These are phyloP conservation scores for Amorpha juglandis DNA, from an alignment of 2,888 invertebrate genomes.

Conservation along the genomic window DNA sequence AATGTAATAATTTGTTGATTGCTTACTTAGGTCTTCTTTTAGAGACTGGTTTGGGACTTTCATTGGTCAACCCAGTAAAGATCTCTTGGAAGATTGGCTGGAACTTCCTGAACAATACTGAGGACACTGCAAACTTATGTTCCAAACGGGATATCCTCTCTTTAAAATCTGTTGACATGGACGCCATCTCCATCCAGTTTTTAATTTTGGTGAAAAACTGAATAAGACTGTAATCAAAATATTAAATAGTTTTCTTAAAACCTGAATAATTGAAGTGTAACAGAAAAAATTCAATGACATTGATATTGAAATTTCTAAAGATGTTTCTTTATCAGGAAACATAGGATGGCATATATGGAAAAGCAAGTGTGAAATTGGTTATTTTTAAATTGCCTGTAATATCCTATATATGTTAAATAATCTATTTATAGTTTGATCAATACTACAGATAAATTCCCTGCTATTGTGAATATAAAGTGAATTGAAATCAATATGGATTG, in stretches of 20 bases:
- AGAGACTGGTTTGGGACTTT: conserved; percentile 83
- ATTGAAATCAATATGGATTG: too few species aligned
- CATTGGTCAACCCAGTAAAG: conserved; percentile 88
- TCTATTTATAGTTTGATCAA: too few species aligned
- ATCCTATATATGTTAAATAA: too few species aligned
- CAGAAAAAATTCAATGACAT: too few species aligned
- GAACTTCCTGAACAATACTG: conserved; percentile 96
- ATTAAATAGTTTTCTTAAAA: conserved; percentile 6
- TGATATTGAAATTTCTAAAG: too few species aligned
- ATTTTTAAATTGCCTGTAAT: too few species aligned
- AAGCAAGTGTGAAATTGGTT: too few species aligned
- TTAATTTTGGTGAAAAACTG: conserved; percentile 98
- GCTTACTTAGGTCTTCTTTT: conserved; percentile 82
- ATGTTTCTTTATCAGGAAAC: too few species aligned
- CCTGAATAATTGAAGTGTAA: not conserved
- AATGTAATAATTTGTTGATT: conserved; percentile 25
- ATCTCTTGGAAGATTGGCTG: conserved; percentile 94
- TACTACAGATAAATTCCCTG: too few species aligned
- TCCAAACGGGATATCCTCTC: conserved; percentile 93
- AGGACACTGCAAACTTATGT: conserved; percentile 96
- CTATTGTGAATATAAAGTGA: too few species aligned
- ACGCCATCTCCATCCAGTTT: conserved; percentile 97
- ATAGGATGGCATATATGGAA: too few species aligned
- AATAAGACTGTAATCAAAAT: conserved; percentile 87
- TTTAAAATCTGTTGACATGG: conserved; percentile 92